Conservation (phyloP, 2,113 vertebrate species). For the Hassar affinis region DNA sequence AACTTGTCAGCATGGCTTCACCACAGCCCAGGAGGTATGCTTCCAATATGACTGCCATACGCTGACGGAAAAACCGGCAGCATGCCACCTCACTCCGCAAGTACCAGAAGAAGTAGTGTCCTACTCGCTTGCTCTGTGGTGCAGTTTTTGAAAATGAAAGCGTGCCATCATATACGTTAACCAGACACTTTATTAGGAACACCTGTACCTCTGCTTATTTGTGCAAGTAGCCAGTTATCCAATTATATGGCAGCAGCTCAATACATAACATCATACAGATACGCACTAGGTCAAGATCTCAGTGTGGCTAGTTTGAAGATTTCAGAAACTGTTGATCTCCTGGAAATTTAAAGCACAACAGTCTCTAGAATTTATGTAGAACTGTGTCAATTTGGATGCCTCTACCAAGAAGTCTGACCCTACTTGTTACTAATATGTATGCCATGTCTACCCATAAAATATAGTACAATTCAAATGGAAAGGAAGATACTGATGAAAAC, state of each 20-base stretch:
- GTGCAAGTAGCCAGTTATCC: background rate
- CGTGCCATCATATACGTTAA: background rate
- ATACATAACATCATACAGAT: background rate
- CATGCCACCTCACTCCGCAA: slow-evolving; percentile 73
- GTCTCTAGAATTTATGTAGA: background rate
- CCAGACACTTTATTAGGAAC: background rate
- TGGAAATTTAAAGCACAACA: background rate
- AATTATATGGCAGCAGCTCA: background rate
- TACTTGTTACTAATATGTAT: background rate
- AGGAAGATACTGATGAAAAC: background rate
- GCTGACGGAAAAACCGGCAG: slow-evolving; percentile 71
- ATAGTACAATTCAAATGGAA: background rate
- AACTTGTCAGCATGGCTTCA: slow-evolving; percentile 65
- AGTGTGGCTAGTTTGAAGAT: background rate
- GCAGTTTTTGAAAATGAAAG: background rate
- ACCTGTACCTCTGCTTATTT: background rate
- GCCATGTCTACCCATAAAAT: background rate
- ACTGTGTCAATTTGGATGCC: background rate
- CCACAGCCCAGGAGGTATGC: slow-evolving; percentile 77
- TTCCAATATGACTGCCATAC: slow-evolving; percentile 76
- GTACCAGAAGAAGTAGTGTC: slow-evolving; percentile 82
- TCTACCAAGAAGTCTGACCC: background rate
- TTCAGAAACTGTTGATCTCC: background rate
- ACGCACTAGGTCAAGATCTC: background rate
- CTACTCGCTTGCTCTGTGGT: slow-evolving; percentile 75